A percentile compares a stretch with the other conserved stretches of the same genome.
phyloP scores from a whole-genome alignment of 1,140 invertebrate genomes.

The Theocolax elegans region DNA sequence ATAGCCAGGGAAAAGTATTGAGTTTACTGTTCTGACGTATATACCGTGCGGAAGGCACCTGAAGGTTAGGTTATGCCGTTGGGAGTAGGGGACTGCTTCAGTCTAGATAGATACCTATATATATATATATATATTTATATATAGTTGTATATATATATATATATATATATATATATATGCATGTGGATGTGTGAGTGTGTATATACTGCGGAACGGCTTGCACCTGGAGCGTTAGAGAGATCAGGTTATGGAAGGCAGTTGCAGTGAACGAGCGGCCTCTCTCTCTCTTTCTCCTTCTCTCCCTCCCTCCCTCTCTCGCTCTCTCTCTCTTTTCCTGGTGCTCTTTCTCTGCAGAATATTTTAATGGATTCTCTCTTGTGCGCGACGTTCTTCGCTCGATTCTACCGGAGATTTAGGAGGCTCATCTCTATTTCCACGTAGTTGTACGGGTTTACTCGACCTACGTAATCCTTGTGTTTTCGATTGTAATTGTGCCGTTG shows the following conservation, averaged over 20 bases:
- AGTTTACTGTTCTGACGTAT: conserved; percentile 37
- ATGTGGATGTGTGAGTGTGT: background rate
- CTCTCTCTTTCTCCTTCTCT: conserved; percentile 2
- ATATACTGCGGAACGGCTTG: conserved; percentile 5
- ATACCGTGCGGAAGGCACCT: conserved; percentile 28
- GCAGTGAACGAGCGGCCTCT: conserved; percentile 13
- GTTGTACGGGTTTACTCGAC: background rate
- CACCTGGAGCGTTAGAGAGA: conserved; percentile 33
- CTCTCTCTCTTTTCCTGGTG: background rate
- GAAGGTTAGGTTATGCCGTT: conserved; percentile 3
- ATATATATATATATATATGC: background rate
- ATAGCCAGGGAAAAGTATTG: background rate
- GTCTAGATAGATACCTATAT: background rate
- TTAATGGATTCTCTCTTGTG: conserved; percentile 20
- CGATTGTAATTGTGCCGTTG: no score
- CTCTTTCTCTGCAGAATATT: conserved; percentile 13
- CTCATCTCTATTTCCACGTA: background rate
- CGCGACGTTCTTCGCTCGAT: background rate
- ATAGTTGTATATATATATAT: background rate
- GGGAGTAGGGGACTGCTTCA: background rate
- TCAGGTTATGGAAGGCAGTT: conserved; percentile 25
- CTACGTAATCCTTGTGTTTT: no score
- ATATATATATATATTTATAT: background rate
- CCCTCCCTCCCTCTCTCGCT: background rate
- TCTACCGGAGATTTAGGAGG: background rate